phyloP scores from a whole-genome alignment of 2,113 vertebrate species.

The Planiliza haematocheilus region DNA sequence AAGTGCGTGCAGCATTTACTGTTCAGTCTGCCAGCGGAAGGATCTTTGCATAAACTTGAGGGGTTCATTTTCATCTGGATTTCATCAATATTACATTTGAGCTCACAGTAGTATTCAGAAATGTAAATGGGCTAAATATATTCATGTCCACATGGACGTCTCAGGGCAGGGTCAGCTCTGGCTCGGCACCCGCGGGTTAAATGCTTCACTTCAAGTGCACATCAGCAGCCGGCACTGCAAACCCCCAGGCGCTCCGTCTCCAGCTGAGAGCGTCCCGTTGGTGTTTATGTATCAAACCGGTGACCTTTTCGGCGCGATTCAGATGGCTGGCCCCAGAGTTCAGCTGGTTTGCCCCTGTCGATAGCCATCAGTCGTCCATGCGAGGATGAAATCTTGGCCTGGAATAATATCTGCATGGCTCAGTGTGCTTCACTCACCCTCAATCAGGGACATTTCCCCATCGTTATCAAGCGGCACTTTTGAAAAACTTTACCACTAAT shows the following conservation, averaged over 20 bases:
- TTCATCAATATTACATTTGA: slow-evolving; percentile 14
- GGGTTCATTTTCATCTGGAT: slow-evolving; percentile 17
- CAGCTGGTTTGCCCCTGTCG: slow-evolving; percentile 41
- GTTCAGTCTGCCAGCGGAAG: slow-evolving; percentile 21
- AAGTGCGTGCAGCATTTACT: slow-evolving; percentile 27
- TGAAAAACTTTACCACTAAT: background rate
- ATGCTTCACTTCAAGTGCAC: slow-evolving; percentile 65
- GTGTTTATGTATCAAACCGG: slow-evolving; percentile 45
- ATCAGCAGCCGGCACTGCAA: slow-evolving; percentile 40
- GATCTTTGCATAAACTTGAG: slow-evolving; percentile 14
- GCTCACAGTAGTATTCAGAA: slow-evolving; percentile 12
- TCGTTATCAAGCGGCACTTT: background rate
- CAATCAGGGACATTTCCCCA: background rate
- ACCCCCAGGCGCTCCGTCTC: slow-evolving; percentile 45
- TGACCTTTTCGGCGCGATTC: slow-evolving; percentile 65
- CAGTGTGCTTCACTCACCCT: slow-evolving; percentile 10
- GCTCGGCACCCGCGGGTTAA: slow-evolving; percentile 41
- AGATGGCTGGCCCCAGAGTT: slow-evolving; percentile 42
- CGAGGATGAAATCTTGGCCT: slow-evolving; percentile 16
- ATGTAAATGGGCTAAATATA: slow-evolving; percentile 41
- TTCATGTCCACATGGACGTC: slow-evolving; percentile 30
- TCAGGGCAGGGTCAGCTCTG: slow-evolving; percentile 33
- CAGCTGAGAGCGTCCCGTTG: slow-evolving; percentile 49
- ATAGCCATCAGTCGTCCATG: slow-evolving; percentile 46
- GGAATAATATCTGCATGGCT: slow-evolving; percentile 24